Evolutionary conservation across 2,113 vertebrate genomes (phyloP).

Genomic region (Pelecanoides urinatrix): DNA sequence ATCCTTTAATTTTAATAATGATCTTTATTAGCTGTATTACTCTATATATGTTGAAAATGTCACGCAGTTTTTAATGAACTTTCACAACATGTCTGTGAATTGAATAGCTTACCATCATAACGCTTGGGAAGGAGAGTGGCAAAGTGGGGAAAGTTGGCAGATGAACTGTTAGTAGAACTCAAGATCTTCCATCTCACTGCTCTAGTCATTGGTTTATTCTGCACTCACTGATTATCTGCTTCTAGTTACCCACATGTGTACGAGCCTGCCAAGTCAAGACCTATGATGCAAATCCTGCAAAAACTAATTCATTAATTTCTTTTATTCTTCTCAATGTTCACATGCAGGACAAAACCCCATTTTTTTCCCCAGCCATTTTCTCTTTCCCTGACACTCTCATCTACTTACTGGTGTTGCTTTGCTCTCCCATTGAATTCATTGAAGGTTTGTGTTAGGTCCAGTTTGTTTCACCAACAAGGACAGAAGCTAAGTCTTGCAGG

Average conservation of each 20-base stretch:
- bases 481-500: background rate
- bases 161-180: background rate
- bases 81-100: background rate
- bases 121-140: background rate
- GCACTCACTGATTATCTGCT: background rate
- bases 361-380: background rate
- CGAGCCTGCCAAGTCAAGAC: background rate
- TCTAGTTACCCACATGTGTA: background rate
- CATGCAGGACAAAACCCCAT: background rate
- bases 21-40: background rate
- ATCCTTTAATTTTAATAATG: constrained; percentile 16
- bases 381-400: background rate
- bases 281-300: background rate
- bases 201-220: background rate
- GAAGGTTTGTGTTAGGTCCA: background rate
- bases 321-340: background rate
- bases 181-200: background rate
- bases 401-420: background rate
- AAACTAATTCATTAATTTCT: background rate
- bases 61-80: background rate
- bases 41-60: background rate
- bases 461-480: too few relatives aligned
- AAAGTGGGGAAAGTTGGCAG: background rate
- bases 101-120: background rate
- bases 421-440: background rate